phyloP scores from a whole-genome alignment of 2,113 vertebrate species.

The Pelmatolapia mariae region DNA sequence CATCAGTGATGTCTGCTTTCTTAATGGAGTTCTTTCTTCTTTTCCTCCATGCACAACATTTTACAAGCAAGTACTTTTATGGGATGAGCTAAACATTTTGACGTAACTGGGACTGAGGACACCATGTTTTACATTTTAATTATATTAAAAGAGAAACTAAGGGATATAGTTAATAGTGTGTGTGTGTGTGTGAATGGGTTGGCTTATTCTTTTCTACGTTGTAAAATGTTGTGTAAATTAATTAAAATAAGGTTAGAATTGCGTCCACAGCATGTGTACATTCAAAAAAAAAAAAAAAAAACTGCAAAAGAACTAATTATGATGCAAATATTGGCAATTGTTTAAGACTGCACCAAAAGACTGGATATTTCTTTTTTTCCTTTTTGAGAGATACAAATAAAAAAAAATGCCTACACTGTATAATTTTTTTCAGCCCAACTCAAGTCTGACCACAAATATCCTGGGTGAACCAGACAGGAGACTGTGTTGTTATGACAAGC shows the following conservation, averaged over 20 bases:
- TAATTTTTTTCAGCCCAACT: not conserved
- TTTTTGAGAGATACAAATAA: not conserved
- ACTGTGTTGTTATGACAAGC: constrained; percentile 33
- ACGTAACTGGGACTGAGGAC: not conserved
- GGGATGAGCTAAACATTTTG: not conserved
- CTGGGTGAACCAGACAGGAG: constrained; percentile 27
- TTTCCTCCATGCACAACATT: not conserved
- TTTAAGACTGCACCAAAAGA: not conserved
- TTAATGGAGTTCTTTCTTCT: constrained; percentile 11
- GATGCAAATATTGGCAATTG: not conserved
- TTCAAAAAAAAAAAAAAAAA: not conserved
- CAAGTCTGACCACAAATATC: constrained; percentile 8
- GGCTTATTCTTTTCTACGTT: not conserved
- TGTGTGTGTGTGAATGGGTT: not conserved
- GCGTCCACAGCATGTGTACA: not conserved
- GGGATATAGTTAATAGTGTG: not conserved
- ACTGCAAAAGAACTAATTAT: not conserved
- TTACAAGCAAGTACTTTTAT: not conserved
- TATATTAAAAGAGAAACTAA: not conserved
- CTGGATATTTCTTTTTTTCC: not conserved
- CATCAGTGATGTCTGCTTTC: not conserved
- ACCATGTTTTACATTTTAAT: not conserved
- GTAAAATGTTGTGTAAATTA: not conserved
- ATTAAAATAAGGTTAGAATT: not conserved
- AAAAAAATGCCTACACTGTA: not conserved